These are phyloP conservation scores for Garrulus glandarius DNA, from an alignment of 2,797 vertebrate species.

Conservation along the genomic window DNA sequence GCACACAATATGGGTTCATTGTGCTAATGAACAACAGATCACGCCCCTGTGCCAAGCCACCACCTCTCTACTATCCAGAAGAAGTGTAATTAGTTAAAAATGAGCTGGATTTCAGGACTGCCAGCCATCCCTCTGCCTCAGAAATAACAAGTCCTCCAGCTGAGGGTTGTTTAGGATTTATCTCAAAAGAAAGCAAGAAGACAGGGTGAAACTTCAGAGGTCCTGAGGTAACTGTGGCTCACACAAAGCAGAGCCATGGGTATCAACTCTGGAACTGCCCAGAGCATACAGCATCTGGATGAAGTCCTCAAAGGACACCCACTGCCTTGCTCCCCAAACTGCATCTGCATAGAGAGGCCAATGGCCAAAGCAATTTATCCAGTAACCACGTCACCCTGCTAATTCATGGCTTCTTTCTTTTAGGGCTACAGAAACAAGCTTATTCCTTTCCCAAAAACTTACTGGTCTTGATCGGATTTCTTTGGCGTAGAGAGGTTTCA, in stretches of 20 bases:
- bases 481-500: constrained; percentile 99
- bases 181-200: not conserved
- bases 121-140: not conserved
- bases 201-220: not conserved
- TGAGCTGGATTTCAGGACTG: not conserved
- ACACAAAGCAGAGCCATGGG: not conserved
- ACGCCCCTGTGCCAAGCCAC: not conserved
- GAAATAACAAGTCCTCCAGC: not conserved
- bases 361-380: not conserved
- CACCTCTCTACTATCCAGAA: not conserved
- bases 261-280: not conserved
- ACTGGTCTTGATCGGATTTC: constrained; percentile 97
- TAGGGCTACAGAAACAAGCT: not conserved
- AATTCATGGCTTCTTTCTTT: not conserved
- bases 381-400: not conserved
- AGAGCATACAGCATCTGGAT: not conserved
- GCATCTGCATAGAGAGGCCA: not conserved
- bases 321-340: not conserved
- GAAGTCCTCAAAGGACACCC: not conserved
- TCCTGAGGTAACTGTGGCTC: not conserved
- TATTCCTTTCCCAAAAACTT: constrained; percentile 70
- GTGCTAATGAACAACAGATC: not conserved
- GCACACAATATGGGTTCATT: not conserved
- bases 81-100: not conserved
- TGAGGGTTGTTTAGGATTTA: not conserved